Conservation (phyloP, 2,888 invertebrate genomes). For the Eristalis intricaria region DNA sequence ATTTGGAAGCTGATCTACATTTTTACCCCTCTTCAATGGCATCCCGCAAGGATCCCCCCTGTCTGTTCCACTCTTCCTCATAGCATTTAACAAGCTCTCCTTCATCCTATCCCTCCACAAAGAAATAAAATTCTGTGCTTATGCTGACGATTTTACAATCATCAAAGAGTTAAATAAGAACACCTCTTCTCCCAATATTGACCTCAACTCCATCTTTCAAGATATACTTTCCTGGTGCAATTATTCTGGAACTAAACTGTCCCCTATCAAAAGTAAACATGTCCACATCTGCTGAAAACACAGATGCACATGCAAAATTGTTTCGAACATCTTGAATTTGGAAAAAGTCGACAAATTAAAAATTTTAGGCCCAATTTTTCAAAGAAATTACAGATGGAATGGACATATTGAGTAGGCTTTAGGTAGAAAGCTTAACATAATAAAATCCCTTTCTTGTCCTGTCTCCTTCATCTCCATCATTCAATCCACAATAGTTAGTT, state of each 20-base stretch:
- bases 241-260: background rate
- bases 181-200: background rate
- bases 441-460: too few relatives aligned
- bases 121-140: background rate
- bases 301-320: background rate
- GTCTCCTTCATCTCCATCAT: too few relatives aligned
- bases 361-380: too few relatives aligned
- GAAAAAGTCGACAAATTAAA: too few relatives aligned
- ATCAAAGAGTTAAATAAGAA: background rate
- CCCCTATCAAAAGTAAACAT: too few relatives aligned
- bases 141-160: background rate
- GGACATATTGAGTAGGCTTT: too few relatives aligned
- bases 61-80: background rate
- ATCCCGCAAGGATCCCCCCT: background rate
- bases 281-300: too few relatives aligned
- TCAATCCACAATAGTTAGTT: too few relatives aligned
- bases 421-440: too few relatives aligned
- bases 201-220: background rate
- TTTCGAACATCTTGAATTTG: too few relatives aligned
- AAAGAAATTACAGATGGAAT: too few relatives aligned
- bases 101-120: background rate
- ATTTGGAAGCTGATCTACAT: background rate
- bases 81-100: background rate
- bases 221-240: background rate
- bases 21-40: background rate